Conservation (phyloP, 1,140 invertebrate species). For the Adelges cooleyi region DNA sequence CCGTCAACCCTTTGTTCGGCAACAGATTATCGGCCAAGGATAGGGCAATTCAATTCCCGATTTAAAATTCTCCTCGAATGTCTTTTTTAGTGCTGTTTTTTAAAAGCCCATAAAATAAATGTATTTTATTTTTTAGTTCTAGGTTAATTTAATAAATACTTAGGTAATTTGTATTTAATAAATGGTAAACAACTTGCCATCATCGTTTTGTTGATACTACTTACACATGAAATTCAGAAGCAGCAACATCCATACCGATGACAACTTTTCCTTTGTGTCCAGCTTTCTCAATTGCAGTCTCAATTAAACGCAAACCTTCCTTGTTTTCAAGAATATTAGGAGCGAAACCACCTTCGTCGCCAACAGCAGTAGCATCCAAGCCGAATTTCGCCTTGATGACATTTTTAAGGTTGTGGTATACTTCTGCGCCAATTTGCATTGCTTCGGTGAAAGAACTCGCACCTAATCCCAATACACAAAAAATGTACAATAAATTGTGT, state of each 20-base stretch:
- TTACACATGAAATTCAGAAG: constrained; percentile 79
- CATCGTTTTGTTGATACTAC: too few relatives aligned
- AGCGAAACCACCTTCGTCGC: constrained; percentile 98
- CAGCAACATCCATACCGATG: constrained; percentile 99
- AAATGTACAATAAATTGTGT: too few relatives aligned
- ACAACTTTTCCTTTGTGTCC: constrained; percentile 88
- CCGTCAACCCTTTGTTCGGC: too few relatives aligned
- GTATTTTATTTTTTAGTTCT: too few relatives aligned
- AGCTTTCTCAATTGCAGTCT: constrained; percentile 82
- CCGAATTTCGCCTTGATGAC: constrained; percentile 93
- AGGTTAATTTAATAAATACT: too few relatives aligned
- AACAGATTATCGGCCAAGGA: too few relatives aligned
- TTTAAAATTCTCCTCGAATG: too few relatives aligned
- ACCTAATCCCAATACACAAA: constrained; percentile 51
- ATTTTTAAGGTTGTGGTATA: constrained; percentile 92
- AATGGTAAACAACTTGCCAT: too few relatives aligned
- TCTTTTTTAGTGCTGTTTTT: too few relatives aligned
- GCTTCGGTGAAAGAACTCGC: constrained; percentile 88
- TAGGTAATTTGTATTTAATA: too few relatives aligned
- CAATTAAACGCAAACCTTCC: constrained; percentile 79
- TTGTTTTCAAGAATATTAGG: constrained; percentile 96
- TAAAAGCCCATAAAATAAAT: too few relatives aligned
- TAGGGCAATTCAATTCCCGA: too few relatives aligned
- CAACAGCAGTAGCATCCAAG: constrained; percentile 91
- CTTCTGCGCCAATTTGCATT: constrained; percentile 95